Percentiles rank a stretch among this genome's conserved stretches.
These are phyloP conservation scores for Megaceryle torquata DNA, from an alignment of 2,113 vertebrate genomes.

Conservation along the genomic window DNA sequence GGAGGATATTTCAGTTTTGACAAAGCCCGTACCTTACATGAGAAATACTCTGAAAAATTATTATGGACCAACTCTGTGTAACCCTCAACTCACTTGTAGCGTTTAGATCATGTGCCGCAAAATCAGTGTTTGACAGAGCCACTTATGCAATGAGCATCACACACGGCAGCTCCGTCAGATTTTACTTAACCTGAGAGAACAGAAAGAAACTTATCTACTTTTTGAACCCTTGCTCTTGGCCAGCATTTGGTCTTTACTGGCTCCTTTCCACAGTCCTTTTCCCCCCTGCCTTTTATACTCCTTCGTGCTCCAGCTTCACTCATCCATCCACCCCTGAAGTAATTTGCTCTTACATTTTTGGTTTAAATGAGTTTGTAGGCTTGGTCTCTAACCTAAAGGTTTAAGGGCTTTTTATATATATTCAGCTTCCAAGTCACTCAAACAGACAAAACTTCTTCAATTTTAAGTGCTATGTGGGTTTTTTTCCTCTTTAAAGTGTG, in stretches of 20 bases:
- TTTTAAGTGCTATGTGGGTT: background rate
- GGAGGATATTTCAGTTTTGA: background rate
- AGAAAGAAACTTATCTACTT: background rate
- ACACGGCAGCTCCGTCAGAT: background rate
- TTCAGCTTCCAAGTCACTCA: background rate
- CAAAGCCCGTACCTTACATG: background rate
- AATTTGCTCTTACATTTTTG: background rate
- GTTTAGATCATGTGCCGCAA: background rate
- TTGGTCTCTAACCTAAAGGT: background rate
- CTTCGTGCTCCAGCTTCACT: background rate
- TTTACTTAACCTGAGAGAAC: background rate
- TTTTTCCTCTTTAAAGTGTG: background rate
- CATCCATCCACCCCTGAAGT: background rate
- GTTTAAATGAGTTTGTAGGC: background rate
- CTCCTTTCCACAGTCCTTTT: background rate
- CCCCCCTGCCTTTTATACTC: fast-evolving
- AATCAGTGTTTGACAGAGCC: background rate
- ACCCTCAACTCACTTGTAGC: fast-evolving
- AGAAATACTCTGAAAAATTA: background rate
- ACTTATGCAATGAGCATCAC: background rate
- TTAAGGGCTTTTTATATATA: background rate
- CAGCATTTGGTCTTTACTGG: background rate
- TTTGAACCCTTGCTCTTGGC: background rate
- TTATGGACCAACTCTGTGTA: background rate
- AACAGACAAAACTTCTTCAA: background rate